phyloP scores from a whole-genome alignment of 1,140 invertebrate species.

The Hyphantria cunea region DNA sequence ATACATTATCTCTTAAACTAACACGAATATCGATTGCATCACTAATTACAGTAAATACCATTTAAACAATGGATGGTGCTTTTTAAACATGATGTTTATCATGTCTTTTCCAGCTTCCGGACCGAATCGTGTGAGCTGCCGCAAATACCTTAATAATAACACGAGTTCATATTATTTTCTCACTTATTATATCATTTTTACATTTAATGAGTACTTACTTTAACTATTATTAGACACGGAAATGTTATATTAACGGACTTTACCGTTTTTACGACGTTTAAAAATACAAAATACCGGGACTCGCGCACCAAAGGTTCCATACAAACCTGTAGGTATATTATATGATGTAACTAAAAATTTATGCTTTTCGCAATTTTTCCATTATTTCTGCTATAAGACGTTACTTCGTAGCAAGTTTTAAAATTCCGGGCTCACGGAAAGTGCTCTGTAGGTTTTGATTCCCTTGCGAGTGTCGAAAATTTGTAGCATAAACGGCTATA shows the following conservation, averaged over 20 bases:
- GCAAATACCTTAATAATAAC: conserved; percentile 16
- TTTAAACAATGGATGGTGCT: conserved; percentile 23
- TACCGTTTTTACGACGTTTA: conserved; percentile 10
- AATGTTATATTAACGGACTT: conserved; percentile 14
- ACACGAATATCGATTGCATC: conserved; percentile 30
- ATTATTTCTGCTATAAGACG: too few relatives aligned
- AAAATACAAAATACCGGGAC: too few relatives aligned
- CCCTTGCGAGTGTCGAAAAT: too few relatives aligned
- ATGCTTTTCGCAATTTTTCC: too few relatives aligned
- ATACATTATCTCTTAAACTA: conserved; percentile 24
- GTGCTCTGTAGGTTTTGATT: too few relatives aligned
- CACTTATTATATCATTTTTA: conserved; percentile 31
- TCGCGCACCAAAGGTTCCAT: too few relatives aligned
- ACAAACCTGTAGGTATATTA: too few relatives aligned
- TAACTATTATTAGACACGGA: conserved; percentile 5
- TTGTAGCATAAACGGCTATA: too few relatives aligned
- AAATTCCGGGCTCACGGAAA: too few relatives aligned
- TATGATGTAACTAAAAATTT: too few relatives aligned
- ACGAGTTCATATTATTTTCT: conserved; percentile 18
- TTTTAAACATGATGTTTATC: conserved; percentile 23
- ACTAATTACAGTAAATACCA: conserved; percentile 28
- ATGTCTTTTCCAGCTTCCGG: conserved; percentile 13
- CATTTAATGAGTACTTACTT: conserved; percentile 15
- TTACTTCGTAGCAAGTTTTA: too few relatives aligned
- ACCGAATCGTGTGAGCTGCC: conserved; percentile 16